A percentile compares a stretch with the other conserved stretches of the same genome.
phyloP scores from a whole-genome alignment of 2,113 vertebrate genomes.

The Mellivora capensis region DNA sequence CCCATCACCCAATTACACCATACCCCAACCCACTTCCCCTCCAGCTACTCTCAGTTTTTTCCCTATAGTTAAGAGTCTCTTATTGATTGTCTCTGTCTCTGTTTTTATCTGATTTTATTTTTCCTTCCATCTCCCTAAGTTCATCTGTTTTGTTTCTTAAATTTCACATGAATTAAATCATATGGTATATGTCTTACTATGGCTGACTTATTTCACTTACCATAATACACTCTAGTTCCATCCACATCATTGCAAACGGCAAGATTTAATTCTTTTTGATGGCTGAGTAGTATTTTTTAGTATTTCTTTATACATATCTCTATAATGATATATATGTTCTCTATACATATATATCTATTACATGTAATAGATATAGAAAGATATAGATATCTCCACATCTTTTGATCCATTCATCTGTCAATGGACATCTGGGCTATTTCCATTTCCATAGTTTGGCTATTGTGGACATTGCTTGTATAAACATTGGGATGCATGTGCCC shows the following conservation, averaged over 20 bases:
- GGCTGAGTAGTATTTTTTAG: not conserved
- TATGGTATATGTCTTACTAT: not conserved
- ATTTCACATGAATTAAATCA: not conserved
- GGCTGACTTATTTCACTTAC: not conserved
- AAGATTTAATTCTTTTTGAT: not conserved
- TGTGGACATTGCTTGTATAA: not conserved
- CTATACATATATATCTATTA: too few species aligned
- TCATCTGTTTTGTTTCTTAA: not conserved
- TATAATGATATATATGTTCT: too few species aligned
- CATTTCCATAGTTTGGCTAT: not conserved
- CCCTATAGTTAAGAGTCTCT: not conserved
- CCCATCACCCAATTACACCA: not conserved
- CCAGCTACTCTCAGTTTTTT: not conserved
- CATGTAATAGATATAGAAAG: too few species aligned
- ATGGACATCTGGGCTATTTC: not conserved
- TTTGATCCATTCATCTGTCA: not conserved
- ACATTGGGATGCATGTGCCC: not conserved
- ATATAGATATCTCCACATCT: not conserved
- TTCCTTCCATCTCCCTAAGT: not conserved
- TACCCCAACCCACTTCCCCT: not conserved
- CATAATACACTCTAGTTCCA: not conserved
- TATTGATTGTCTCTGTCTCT: not conserved
- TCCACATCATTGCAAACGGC: not conserved
- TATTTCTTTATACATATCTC: too few species aligned
- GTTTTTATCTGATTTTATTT: not conserved